Evolutionary conservation across 2,888 invertebrate species (phyloP).

Genomic region (Cistogaster globosa): DNA sequence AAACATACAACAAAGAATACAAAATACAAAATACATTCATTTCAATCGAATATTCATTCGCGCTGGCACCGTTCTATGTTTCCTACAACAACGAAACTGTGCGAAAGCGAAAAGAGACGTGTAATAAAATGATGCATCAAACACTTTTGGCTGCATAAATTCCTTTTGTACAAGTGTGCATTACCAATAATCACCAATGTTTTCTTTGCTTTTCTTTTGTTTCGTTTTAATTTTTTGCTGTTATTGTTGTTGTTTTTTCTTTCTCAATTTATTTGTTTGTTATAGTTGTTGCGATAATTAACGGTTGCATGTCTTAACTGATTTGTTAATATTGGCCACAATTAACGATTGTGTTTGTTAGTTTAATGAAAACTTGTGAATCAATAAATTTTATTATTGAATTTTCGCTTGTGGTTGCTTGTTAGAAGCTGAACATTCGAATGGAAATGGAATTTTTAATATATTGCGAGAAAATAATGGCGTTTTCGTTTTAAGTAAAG

Average conservation of each 20-base stretch:
- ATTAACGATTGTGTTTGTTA: slow-evolving; percentile 67
- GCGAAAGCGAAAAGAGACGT: slow-evolving; percentile 23
- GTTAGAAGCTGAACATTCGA: neutral
- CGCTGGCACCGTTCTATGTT: slow-evolving; percentile 25
- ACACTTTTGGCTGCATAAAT: slow-evolving; percentile 59
- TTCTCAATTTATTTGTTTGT: slow-evolving; percentile 59
- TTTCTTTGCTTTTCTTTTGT: slow-evolving; percentile 46
- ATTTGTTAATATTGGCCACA: slow-evolving; percentile 69
- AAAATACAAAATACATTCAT: slow-evolving; percentile 37
- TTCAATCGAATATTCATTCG: slow-evolving; percentile 64
- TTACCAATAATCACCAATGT: slow-evolving; percentile 66
- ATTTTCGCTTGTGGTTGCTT: neutral
- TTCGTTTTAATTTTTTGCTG: slow-evolving; percentile 1
- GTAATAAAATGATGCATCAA: slow-evolving; percentile 57
- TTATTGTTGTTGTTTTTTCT: neutral
- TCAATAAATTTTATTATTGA: slow-evolving; percentile 54
- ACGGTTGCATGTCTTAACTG: slow-evolving; percentile 69
- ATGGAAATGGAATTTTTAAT: neutral
- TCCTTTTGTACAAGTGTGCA: slow-evolving; percentile 35
- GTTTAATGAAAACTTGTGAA: slow-evolving; percentile 61
- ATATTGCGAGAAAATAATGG: no score
- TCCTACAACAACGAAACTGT: slow-evolving; percentile 10
- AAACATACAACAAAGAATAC: slow-evolving; percentile 17
- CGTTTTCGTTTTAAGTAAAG: neutral
- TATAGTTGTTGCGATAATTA: slow-evolving; percentile 64